Evolutionary conservation across 2,888 invertebrate species (phyloP).

Genomic region (Disparrhopalites patrizii): DNA sequence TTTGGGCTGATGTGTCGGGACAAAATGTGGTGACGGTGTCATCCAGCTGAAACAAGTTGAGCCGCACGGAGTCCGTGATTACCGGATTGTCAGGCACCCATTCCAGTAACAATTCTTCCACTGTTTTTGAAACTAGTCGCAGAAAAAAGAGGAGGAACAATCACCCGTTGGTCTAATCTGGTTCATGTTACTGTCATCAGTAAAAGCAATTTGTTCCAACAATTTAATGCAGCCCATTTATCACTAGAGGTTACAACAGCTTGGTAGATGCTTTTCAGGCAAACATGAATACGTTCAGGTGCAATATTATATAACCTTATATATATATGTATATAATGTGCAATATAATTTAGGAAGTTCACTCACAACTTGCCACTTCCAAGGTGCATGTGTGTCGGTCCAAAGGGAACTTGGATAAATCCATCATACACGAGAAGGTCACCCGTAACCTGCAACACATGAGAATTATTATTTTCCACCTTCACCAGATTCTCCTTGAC

Average conservation of each 20-base stretch:
- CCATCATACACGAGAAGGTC: conserved; percentile 58
- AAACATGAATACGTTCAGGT: no score
- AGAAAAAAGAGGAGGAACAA: no score
- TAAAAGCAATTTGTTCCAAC: no score
- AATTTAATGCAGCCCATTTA: no score
- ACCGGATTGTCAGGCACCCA: conserved; percentile 54
- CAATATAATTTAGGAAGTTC: background rate
- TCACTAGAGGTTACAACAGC: no score
- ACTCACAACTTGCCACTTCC: conserved; percentile 54
- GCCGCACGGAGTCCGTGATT: conserved; percentile 53
- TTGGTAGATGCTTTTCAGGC: no score
- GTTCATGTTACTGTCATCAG: no score
- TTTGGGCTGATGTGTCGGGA: conserved; percentile 23
- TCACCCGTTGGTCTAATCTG: no score
- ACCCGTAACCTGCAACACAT: conserved; percentile 16
- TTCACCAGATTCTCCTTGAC: no score
- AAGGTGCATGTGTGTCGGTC: conserved; percentile 50
- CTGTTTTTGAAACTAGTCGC: conserved; percentile 54
- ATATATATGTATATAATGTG: background rate
- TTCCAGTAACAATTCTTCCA: conserved; percentile 53
- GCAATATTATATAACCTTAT: background rate
- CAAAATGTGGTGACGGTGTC: conserved; percentile 47
- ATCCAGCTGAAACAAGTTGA: conserved; percentile 55
- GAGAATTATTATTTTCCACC: no score
- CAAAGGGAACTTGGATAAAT: conserved; percentile 57